Evolutionary conservation across 2,888 invertebrate genomes (phyloP).

Genomic region (Sarcophaga variegata): DNA sequence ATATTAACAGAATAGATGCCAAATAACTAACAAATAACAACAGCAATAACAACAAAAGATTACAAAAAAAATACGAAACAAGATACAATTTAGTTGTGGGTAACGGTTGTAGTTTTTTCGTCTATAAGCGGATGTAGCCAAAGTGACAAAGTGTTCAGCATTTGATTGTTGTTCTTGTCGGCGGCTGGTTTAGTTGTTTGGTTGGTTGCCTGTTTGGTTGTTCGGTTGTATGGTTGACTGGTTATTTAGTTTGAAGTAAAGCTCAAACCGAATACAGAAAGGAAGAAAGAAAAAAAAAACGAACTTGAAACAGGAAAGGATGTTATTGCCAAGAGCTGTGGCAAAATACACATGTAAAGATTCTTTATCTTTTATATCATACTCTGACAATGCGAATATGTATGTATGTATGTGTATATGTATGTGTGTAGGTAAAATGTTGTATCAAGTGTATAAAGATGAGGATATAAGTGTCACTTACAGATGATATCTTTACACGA

Average conservation of each 20-base stretch:
- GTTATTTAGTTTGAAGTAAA: constrained; percentile 45
- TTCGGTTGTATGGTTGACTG: constrained; percentile 20
- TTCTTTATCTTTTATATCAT: too few species aligned
- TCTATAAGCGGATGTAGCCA: constrained; percentile 58
- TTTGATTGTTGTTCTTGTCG: constrained; percentile 44
- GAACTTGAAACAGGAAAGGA: constrained; percentile 15
- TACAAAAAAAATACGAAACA: constrained; percentile 36
- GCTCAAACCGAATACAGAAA: too few species aligned
- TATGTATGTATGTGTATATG: not conserved
- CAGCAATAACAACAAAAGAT: too few species aligned
- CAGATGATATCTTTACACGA: constrained; percentile 78
- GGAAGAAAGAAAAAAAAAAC: not conserved
- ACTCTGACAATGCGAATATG: too few species aligned
- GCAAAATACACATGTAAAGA: too few species aligned
- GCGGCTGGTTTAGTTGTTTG: constrained; percentile 16
- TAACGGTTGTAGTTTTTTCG: constrained; percentile 27
- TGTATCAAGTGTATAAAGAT: constrained; percentile 37
- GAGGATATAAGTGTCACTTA: constrained; percentile 66
- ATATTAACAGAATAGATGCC: constrained; percentile 64
- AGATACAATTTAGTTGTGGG: constrained; percentile 51
- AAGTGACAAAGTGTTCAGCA: constrained; percentile 62
- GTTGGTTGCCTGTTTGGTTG: constrained; percentile 26
- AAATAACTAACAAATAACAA: constrained; percentile 18
- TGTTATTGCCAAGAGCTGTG: constrained; percentile 46
- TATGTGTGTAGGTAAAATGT: constrained; percentile 37